Evolutionary conservation across 2,113 vertebrate genomes (phyloP).

Genomic region (Grammomys surdaster): DNA sequence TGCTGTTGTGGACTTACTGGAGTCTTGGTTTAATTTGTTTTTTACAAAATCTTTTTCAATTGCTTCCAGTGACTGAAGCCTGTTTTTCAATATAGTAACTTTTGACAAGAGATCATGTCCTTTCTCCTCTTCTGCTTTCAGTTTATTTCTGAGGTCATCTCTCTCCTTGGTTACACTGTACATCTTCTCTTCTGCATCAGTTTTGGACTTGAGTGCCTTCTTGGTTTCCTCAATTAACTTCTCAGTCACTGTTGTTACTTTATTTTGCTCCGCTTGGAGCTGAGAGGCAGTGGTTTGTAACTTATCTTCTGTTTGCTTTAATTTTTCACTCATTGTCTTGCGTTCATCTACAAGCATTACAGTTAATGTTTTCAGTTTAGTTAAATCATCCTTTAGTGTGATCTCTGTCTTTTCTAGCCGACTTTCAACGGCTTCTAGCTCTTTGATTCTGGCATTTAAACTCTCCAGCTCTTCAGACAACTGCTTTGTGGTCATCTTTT

Average conservation of each 20-base stretch:
- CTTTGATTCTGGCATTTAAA: slow-evolving; percentile 93
- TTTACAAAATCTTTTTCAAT: slow-evolving; percentile 93
- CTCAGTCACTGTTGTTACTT: slow-evolving; percentile 95
- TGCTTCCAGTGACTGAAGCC: slow-evolving; percentile 94
- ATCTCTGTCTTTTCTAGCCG: slow-evolving; percentile 95
- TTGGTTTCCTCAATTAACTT: slow-evolving; percentile 98
- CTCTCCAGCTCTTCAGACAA: slow-evolving; percentile 93
- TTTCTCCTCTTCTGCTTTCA: slow-evolving; percentile 94
- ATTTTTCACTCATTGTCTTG: slow-evolving; percentile 95
- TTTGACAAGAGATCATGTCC: slow-evolving; percentile 94
- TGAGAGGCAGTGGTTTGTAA: slow-evolving; percentile 93
- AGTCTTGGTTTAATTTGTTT: slow-evolving; percentile 93
- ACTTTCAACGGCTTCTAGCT: slow-evolving; percentile 93
- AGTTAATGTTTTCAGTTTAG: slow-evolving; percentile 97
- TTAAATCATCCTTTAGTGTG: slow-evolving; percentile 95
- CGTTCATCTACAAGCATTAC: slow-evolving; percentile 98
- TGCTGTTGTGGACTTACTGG: slow-evolving; percentile 87
- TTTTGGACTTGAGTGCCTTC: slow-evolving; percentile 94
- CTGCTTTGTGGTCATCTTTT: slow-evolving; percentile 93
- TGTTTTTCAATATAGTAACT: slow-evolving; percentile 94
- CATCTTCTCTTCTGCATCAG: slow-evolving; percentile 96
- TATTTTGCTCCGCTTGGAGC: slow-evolving; percentile 95
- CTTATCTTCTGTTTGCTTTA: slow-evolving; percentile 96
- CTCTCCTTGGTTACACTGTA: slow-evolving; percentile 92
- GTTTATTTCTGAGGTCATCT: slow-evolving; percentile 93